Percentiles rank a stretch among this genome's conserved stretches.
Conservation (phyloP, 2,888 invertebrate species). For the Nineta flava region DNA sequence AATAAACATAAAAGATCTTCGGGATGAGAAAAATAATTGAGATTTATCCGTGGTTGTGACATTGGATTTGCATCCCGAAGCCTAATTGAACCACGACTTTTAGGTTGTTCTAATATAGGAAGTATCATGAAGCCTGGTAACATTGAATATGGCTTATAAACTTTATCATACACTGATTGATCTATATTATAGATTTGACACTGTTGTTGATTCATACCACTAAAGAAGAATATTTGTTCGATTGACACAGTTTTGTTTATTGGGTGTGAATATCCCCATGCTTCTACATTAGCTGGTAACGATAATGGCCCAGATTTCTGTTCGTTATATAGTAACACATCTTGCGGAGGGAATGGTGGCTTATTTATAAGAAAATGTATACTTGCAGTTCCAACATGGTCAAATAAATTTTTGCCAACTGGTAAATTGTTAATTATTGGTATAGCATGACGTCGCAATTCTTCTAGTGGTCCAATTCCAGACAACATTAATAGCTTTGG, state of each 20-base stretch:
- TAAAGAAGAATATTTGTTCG: too few relatives aligned
- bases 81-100: constrained; percentile 39
- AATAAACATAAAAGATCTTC: constrained; percentile 47
- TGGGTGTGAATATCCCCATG: too few relatives aligned
- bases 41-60: constrained; percentile 39
- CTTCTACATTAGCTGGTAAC: too few relatives aligned
- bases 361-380: constrained; percentile 45
- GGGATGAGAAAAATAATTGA: constrained; percentile 41
- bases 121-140: constrained; percentile 30
- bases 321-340: too few relatives aligned
- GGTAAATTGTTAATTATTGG: constrained; percentile 32
- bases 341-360: constrained; percentile 40
- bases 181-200: constrained; percentile 24
- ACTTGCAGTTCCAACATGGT: constrained; percentile 44
- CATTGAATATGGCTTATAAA: constrained; percentile 23
- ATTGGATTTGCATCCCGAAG: constrained; percentile 36
- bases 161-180: constrained; percentile 18
- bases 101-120: constrained; percentile 39
- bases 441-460: constrained; percentile 24
- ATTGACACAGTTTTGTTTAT: too few relatives aligned
- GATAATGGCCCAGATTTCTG: too few relatives aligned
- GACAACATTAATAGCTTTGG: constrained; percentile 43
- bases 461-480: constrained; percentile 35
- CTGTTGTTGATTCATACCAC: constrained; percentile 25
- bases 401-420: constrained; percentile 36